Conservation (phyloP, 2,888 invertebrate genomes). For the Furcula furcula region DNA sequence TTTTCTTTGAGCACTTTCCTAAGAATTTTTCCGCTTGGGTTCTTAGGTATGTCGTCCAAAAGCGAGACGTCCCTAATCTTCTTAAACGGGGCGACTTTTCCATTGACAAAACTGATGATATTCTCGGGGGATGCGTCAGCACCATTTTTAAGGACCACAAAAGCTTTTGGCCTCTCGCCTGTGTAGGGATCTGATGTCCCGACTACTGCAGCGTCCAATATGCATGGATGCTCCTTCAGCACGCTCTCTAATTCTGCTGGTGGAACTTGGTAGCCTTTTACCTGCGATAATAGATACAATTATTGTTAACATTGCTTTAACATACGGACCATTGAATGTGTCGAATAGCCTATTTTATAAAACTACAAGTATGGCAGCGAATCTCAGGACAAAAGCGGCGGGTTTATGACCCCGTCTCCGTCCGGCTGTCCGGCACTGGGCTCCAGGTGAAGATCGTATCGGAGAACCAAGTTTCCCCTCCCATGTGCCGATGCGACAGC, state of each 20-base stretch:
- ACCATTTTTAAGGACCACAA: constrained; percentile 82
- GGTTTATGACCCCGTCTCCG: no score
- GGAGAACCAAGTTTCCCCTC: no score
- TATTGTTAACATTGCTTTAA: not conserved
- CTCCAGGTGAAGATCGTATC: no score
- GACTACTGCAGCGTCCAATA: constrained; percentile 91
- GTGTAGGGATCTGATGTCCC: constrained; percentile 85
- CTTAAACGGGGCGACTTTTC: constrained; percentile 89
- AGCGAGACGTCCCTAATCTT: constrained; percentile 85
- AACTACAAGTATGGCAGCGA: no score
- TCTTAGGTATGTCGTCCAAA: constrained; percentile 87
- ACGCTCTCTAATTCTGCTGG: constrained; percentile 93
- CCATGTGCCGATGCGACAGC: no score
- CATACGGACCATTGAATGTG: no score
- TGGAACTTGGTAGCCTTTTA: constrained; percentile 89
- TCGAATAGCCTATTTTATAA: no score
- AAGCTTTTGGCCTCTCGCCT: constrained; percentile 90
- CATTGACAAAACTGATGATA: constrained; percentile 83
- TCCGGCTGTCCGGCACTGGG: no score
- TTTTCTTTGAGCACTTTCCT: constrained; percentile 78
- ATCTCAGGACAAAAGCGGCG: no score
- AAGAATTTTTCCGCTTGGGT: constrained; percentile 89
- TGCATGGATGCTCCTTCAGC: constrained; percentile 85
- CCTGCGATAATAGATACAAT: constrained; percentile 54
- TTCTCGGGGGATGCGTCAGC: constrained; percentile 71